phyloP scores from a whole-genome alignment of 2,797 vertebrate species.

The Pangasius mekongensis region DNA sequence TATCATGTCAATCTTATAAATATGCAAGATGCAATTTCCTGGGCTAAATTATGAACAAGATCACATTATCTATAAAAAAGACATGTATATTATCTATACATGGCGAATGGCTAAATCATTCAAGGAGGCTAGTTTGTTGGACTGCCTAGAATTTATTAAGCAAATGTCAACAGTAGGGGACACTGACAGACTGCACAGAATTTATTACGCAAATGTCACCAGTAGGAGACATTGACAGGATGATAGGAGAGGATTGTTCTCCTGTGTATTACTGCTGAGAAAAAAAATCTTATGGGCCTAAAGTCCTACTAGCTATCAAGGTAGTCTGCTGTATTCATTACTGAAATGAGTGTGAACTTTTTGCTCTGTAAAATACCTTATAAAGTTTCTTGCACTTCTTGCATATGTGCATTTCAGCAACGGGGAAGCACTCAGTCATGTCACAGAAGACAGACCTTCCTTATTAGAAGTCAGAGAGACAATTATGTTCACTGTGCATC shows the following conservation, averaged over 20 bases:
- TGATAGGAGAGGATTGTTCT: constrained; percentile 8
- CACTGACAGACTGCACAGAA: constrained; percentile 11
- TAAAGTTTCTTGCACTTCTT: background rate
- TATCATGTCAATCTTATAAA: background rate
- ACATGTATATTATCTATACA: background rate
- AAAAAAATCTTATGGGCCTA: background rate
- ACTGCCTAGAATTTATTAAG: constrained; percentile 5
- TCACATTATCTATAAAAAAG: background rate
- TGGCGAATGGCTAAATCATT: constrained; percentile 6
- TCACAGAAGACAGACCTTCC: background rate
- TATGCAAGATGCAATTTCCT: background rate
- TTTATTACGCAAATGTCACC: constrained; percentile 23
- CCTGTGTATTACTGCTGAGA: constrained; percentile 2
- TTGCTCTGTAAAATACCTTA: background rate
- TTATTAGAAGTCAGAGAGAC: background rate
- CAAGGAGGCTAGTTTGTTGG: background rate
- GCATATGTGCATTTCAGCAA: background rate
- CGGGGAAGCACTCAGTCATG: background rate
- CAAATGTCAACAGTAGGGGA: constrained; percentile 19
- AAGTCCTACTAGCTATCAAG: background rate
- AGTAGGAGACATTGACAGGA: constrained; percentile 12
- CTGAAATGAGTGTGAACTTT: background rate
- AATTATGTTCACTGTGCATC: background rate
- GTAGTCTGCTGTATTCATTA: constrained; percentile 2
- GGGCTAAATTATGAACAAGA: background rate